phyloP scores from a whole-genome alignment of 1,140 invertebrate genomes.

The Helicoverpa armigera region DNA sequence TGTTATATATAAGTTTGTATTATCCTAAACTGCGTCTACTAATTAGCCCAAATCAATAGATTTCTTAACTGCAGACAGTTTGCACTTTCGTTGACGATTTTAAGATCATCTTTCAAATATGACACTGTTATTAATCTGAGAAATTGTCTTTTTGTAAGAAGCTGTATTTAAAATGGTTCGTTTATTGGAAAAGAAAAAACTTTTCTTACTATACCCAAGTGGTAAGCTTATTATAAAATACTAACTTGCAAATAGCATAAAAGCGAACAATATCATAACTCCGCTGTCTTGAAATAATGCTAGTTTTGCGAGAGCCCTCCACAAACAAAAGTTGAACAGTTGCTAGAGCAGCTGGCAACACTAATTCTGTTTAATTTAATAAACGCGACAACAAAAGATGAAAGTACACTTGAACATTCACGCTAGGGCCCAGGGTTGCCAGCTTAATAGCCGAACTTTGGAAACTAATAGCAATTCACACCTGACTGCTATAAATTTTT shows the following conservation, averaged over 20 bases:
- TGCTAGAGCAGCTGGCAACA: slow-evolving; percentile 23
- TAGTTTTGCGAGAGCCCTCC: not conserved
- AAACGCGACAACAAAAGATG: slow-evolving; percentile 29
- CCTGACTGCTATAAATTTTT: not conserved
- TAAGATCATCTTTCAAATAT: too few species aligned
- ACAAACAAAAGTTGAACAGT: slow-evolving; percentile 10
- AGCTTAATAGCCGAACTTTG: not conserved
- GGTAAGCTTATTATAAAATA: too few species aligned
- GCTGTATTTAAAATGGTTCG: too few species aligned
- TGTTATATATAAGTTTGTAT: too few species aligned
- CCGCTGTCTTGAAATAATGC: not conserved
- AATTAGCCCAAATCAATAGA: too few species aligned
- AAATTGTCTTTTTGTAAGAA: too few species aligned
- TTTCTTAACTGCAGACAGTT: too few species aligned
- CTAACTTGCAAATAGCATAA: not conserved
- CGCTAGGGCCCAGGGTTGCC: slow-evolving; percentile 19
- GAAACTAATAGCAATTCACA: not conserved
- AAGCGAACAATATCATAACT: not conserved
- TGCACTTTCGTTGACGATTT: too few species aligned
- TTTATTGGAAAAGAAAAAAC: too few species aligned
- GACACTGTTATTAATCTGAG: too few species aligned
- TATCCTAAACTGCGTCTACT: too few species aligned
- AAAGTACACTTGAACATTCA: slow-evolving; percentile 35
- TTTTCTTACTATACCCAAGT: too few species aligned
- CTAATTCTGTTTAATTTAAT: slow-evolving; percentile 44